Base-by-base conservation (phyloP, 2,797 vertebrate genomes). In the Catostomus latipinnis region DNA sequence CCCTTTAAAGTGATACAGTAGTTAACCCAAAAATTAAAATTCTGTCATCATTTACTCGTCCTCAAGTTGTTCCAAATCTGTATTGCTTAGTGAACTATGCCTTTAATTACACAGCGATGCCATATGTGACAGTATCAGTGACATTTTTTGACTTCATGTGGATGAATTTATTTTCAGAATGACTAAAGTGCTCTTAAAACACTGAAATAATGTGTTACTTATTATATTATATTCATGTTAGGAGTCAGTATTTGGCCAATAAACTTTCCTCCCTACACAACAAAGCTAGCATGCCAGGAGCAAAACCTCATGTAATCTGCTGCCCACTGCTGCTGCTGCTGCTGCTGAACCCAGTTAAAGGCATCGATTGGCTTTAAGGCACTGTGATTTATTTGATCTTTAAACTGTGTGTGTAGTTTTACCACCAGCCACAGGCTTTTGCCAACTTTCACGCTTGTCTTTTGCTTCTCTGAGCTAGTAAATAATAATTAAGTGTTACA, bases 401-500 rank as follows among this genome's bases (percentile, higher is more conserved):
- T 81, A 81, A 69, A 67, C 52, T 53, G 53, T 18, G 18, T 56
- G 52, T 52, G 60, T 56, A 73, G 46, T 76, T 62, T 80, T 54
- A 53, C 63, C 54, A 72, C 68, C 22, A 65, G 52, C 54, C 54
- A 18, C 60, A 8, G 62, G 58, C 45, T 74, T 22, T 66, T 50
- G 53, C 57, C 78, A 74, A 57, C 68, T 70, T 77, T 69, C 13
- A 57, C 62, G 10, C 69, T 73, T 74, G 61, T 58, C 53, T 71
- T 53, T 74, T 22, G 7, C 77, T 76, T 83, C 53, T 71, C 54
- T 54, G 54, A 62, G 67, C 68, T 67, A 56, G 63, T 66, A 58
- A 77, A 68, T 76, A 69, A 56, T 73, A 76, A 83, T 83, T 71
- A 71, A 57, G 78, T 77, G 65, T 67, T 79, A 52, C 57, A 66